Percentiles rank a stretch among this genome's conserved stretches.
Evolutionary conservation across 1,140 invertebrate genomes (phyloP).

Genomic region (Drosophila melanogaster): DNA sequence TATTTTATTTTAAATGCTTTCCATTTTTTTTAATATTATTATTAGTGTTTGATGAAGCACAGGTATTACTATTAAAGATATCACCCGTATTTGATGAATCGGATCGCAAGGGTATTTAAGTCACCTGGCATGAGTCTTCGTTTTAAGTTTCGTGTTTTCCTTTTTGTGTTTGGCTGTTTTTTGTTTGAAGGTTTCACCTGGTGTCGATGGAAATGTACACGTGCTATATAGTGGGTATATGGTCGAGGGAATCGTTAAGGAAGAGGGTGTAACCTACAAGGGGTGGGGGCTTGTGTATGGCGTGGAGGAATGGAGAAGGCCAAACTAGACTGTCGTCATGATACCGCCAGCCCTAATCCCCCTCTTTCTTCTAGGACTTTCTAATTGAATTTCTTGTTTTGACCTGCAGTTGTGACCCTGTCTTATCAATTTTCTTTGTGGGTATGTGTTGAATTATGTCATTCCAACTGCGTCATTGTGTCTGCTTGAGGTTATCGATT

Average conservation of each 20-base stretch:
- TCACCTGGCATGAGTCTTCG: neutral
- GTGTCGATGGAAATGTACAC: slow-evolving; percentile 61
- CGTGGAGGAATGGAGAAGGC: slow-evolving; percentile 37
- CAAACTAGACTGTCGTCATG: slow-evolving; percentile 53
- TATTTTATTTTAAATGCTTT: too few species aligned
- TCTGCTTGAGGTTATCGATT: slow-evolving; percentile 73
- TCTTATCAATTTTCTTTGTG: slow-evolving; percentile 52
- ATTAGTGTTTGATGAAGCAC: too few species aligned
- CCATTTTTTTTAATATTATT: too few species aligned
- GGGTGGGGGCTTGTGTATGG: neutral
- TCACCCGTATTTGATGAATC: neutral
- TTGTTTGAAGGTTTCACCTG: slow-evolving; percentile 65
- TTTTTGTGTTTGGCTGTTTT: slow-evolving; percentile 19
- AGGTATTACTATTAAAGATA: neutral
- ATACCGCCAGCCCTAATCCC: slow-evolving; percentile 5
- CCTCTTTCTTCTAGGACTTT: slow-evolving; percentile 52
- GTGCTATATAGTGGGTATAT: slow-evolving; percentile 43
- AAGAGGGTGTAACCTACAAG: slow-evolving; percentile 6
- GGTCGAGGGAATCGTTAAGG: slow-evolving; percentile 41
- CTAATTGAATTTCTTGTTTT: slow-evolving; percentile 73
- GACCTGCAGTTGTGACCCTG: slow-evolving; percentile 47
- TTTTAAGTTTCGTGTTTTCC: neutral
- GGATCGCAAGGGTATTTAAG: slow-evolving; percentile 10
- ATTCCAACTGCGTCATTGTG: slow-evolving; percentile 77
- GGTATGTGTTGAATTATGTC: slow-evolving; percentile 64